Percentiles rank a stretch among this genome's conserved stretches.
phyloP scores from a whole-genome alignment of 2,888 invertebrate genomes.

The Odontomyia ornata region DNA sequence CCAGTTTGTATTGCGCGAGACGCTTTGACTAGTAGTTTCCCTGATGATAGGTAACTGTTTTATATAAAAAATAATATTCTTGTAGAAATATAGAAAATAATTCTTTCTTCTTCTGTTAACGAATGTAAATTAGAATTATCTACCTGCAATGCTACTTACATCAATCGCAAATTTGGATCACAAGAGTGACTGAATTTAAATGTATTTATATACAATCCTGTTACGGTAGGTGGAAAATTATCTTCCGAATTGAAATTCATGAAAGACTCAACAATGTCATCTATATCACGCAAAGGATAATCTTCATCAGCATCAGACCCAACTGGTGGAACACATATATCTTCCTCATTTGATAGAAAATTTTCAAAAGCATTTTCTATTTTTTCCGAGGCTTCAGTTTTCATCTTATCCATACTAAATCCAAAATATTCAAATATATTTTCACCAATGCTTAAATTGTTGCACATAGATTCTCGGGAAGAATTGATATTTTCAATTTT shows the following conservation, averaged over 20 bases:
- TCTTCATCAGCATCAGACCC: neutral
- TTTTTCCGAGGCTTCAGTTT: neutral
- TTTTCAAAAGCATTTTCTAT: neutral
- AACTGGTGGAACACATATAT: neutral
- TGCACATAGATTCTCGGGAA: neutral
- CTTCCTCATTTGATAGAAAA: conserved; percentile 10
- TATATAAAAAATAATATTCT: neutral
- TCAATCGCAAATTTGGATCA: conserved; percentile 38
- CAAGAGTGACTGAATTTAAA: conserved; percentile 41
- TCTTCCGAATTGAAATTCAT: neutral
- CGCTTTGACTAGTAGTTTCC: conserved; percentile 51
- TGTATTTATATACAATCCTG: conserved; percentile 33
- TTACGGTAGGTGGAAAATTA: neutral
- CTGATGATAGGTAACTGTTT: conserved; percentile 51
- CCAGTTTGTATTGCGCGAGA: conserved; percentile 49
- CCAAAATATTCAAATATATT: conserved; percentile 32
- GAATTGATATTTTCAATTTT: too few relatives aligned
- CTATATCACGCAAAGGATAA: neutral
- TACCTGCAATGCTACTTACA: conserved; percentile 31
- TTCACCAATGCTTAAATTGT: neutral
- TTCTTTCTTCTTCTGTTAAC: too few relatives aligned
- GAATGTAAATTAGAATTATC: too few relatives aligned
- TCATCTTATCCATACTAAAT: neutral
- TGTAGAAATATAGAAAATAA: too few relatives aligned
- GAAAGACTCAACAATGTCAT: neutral